phyloP scores from a whole-genome alignment of 2,888 invertebrate species.

The Leucoma salicis region DNA sequence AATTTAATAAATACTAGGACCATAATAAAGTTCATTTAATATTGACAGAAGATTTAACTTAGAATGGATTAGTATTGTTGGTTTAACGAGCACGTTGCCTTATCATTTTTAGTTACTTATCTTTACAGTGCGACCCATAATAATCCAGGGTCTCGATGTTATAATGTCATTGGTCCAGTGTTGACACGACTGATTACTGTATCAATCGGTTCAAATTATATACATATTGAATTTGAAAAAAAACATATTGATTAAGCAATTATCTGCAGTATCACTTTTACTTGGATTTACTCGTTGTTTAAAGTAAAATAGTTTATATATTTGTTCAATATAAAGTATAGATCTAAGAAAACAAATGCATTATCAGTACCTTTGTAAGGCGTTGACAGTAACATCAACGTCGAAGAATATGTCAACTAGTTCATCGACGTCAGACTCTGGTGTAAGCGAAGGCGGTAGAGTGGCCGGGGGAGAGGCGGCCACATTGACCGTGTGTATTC shows the following conservation, averaged over 20 bases:
- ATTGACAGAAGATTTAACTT: conserved; percentile 18
- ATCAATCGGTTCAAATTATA: conserved; percentile 3
- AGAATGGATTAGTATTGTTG: conserved; percentile 38
- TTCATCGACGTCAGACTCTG: conserved; percentile 73
- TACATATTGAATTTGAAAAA: too few species aligned
- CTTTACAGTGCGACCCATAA: conserved; percentile 54
- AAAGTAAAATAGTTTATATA: too few species aligned
- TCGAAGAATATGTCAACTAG: conserved; percentile 76
- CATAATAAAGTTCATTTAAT: conserved; percentile 4
- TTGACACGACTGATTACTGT: conserved; percentile 39
- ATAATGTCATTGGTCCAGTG: conserved; percentile 49
- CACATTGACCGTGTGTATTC: conserved; percentile 62
- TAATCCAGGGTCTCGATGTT: conserved; percentile 55
- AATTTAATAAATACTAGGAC: too few species aligned
- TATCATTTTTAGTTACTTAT: conserved; percentile 57
- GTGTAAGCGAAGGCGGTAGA: conserved; percentile 72
- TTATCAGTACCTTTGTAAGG: conserved; percentile 60
- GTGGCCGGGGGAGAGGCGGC: conserved; percentile 66
- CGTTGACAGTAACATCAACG: conserved; percentile 73
- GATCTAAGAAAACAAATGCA: too few species aligned
- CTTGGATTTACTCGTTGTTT: too few species aligned
- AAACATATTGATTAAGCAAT: too few species aligned
- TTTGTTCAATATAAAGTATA: too few species aligned
- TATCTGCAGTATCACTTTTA: too few species aligned
- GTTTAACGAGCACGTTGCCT: conserved; percentile 45